Percentiles rank a stretch among this genome's conserved stretches.
Evolutionary conservation across 2,113 vertebrate genomes (phyloP).

Genomic region (Pterocles burchelli): DNA sequence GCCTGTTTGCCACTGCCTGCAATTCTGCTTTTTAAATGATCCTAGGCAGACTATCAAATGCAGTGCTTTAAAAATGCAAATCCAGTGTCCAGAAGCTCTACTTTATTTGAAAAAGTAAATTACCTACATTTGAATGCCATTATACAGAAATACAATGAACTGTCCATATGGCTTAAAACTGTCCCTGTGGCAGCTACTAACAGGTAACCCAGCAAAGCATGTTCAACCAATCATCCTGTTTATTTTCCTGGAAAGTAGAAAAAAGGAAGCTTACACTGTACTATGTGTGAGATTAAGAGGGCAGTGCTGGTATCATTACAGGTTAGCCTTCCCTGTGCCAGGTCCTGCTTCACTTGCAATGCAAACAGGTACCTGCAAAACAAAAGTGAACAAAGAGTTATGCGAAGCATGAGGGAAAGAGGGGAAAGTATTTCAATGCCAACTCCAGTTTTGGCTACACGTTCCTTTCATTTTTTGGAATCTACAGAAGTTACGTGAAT

Average conservation of each 20-base stretch:
- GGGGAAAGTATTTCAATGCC: not conserved
- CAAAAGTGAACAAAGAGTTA: not conserved
- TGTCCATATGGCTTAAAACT: not conserved
- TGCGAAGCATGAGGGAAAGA: not conserved
- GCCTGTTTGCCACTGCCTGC: not conserved
- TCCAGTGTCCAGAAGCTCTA: not conserved
- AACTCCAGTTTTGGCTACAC: not conserved
- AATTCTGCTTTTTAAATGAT: not conserved
- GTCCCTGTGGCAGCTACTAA: not conserved
- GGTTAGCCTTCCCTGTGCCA: constrained; percentile 87
- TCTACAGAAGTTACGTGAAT: not conserved
- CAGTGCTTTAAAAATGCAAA: not conserved
- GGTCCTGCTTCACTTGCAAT: constrained; percentile 94
- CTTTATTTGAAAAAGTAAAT: not conserved
- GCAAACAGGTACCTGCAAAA: constrained; percentile 94
- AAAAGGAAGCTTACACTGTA: constrained; percentile 88
- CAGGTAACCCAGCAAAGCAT: not conserved
- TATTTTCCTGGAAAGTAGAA: not conserved
- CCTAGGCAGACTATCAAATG: not conserved
- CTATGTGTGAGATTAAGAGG: constrained; percentile 93
- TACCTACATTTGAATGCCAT: not conserved
- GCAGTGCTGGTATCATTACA: constrained; percentile 94
- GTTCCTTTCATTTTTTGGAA: not conserved
- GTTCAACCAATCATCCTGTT: not conserved
- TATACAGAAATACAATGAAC: not conserved